phyloP scores from a whole-genome alignment of 2,113 vertebrate species.

The Lamprotornis superbus region DNA sequence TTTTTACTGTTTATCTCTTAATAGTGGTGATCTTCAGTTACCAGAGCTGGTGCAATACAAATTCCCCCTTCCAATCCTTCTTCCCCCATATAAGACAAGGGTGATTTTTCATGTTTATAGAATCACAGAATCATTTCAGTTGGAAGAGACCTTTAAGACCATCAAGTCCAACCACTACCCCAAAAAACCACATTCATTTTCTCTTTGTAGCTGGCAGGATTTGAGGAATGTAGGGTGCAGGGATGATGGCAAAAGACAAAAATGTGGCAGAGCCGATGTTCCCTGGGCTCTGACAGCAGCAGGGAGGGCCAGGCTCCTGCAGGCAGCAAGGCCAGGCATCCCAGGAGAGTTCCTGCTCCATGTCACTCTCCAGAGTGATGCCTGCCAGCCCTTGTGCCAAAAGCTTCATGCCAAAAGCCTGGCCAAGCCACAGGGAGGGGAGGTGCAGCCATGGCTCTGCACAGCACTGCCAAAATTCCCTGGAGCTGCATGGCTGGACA shows the following conservation, averaged over 20 bases:
- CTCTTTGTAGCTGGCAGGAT: not conserved
- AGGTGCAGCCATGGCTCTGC: not conserved
- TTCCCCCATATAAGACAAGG: not conserved
- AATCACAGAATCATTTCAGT: not conserved
- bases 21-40: not conserved
- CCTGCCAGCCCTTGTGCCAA: not conserved
- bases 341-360: not conserved
- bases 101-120: not conserved
- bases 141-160: not conserved
- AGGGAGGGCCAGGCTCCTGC: not conserved
- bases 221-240: not conserved
- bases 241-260: not conserved
- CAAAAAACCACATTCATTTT: not conserved
- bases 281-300: not conserved
- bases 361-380: accelerated
- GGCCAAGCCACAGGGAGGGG: not conserved
- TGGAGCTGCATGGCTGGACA: accelerated
- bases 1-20: not conserved
- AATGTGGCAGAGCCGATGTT: accelerated
- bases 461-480: not conserved
- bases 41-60: not conserved
- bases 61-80: not conserved
- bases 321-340: not conserved
- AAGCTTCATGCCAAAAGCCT: not conserved
- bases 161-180: not conserved